These are phyloP conservation scores for Lasius platythorax DNA, from an alignment of 2,888 invertebrate genomes.

Conservation along the genomic window DNA sequence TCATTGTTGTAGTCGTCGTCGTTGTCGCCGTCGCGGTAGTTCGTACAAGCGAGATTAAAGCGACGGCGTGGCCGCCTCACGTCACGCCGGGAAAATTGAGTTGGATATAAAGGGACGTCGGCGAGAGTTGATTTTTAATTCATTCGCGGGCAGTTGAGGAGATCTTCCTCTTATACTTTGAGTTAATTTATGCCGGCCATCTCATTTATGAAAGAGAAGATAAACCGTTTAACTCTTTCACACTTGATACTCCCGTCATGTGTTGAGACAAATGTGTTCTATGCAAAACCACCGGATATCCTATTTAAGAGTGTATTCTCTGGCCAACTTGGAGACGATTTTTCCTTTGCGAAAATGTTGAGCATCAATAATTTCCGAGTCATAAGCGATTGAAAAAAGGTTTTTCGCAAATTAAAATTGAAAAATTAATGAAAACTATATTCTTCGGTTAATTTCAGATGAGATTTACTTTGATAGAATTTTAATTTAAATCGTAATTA, in stretches of 20 bases:
- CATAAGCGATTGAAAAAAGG: too few relatives aligned
- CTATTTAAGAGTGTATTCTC: background rate
- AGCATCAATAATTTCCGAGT: too few relatives aligned
- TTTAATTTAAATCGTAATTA: too few relatives aligned
- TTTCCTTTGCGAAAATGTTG: too few relatives aligned
- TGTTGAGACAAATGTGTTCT: background rate
- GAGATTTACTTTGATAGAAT: too few relatives aligned
- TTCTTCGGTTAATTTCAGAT: too few relatives aligned
- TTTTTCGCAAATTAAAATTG: background rate
- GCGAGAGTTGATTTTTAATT: slow-evolving; percentile 47
- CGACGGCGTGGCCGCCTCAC: slow-evolving; percentile 33
- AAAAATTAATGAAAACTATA: too few relatives aligned
- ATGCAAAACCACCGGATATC: background rate
- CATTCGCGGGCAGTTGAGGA: slow-evolving; percentile 31
- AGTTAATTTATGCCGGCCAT: slow-evolving; percentile 15
- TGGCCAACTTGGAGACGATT: too few relatives aligned
- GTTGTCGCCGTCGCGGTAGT: slow-evolving; percentile 50
- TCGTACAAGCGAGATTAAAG: slow-evolving; percentile 75
- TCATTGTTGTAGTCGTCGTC: slow-evolving; percentile 71
- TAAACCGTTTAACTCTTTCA: slow-evolving; percentile 21
- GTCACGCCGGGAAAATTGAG: slow-evolving; percentile 44
- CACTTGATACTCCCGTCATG: background rate
- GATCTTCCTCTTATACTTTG: background rate
- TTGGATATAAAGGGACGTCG: slow-evolving; percentile 25
- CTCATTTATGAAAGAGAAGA: slow-evolving; percentile 15